Evolutionary conservation across 2,113 vertebrate genomes (phyloP).

Genomic region (Erythrolamprus reginae): DNA sequence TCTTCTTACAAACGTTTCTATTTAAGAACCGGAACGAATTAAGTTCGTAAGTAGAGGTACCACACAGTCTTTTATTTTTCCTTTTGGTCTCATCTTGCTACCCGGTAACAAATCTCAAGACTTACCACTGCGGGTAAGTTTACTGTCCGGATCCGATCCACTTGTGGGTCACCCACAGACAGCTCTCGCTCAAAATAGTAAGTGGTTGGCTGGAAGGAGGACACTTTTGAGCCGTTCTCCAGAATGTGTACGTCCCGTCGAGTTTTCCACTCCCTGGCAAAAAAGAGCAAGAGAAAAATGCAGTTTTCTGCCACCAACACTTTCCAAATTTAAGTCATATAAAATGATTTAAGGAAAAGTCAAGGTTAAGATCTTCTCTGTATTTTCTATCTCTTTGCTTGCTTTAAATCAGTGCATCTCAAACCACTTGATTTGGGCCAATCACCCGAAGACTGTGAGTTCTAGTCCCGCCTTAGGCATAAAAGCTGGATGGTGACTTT

Average conservation of each 20-base stretch:
- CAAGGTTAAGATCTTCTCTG: background rate
- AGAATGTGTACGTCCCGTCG: slow-evolving; percentile 81
- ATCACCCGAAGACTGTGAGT: too few relatives aligned
- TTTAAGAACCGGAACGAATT: too few relatives aligned
- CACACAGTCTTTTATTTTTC: too few relatives aligned
- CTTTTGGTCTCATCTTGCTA: background rate
- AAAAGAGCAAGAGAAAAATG: background rate
- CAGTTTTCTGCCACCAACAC: background rate
- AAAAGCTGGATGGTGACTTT: too few relatives aligned
- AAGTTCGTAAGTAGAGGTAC: too few relatives aligned
- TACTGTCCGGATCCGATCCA: slow-evolving; percentile 84
- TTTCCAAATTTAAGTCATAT: background rate
- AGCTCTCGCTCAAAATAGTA: slow-evolving; percentile 84
- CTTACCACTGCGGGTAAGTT: slow-evolving; percentile 93
- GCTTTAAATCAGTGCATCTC: background rate
- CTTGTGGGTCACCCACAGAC: slow-evolving; percentile 81
- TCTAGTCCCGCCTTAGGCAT: too few relatives aligned
- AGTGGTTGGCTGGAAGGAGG: slow-evolving; percentile 83
- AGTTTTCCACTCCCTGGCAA: slow-evolving; percentile 81
- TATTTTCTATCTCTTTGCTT: background rate
- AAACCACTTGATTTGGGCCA: background rate
- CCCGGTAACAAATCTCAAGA: slow-evolving; percentile 9
- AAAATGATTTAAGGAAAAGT: background rate
- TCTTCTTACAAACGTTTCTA: too few relatives aligned
- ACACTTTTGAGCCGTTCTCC: slow-evolving; percentile 85